Evolutionary conservation across 2,888 invertebrate species (phyloP).

Genomic region (Netelia fuscicornis): DNA sequence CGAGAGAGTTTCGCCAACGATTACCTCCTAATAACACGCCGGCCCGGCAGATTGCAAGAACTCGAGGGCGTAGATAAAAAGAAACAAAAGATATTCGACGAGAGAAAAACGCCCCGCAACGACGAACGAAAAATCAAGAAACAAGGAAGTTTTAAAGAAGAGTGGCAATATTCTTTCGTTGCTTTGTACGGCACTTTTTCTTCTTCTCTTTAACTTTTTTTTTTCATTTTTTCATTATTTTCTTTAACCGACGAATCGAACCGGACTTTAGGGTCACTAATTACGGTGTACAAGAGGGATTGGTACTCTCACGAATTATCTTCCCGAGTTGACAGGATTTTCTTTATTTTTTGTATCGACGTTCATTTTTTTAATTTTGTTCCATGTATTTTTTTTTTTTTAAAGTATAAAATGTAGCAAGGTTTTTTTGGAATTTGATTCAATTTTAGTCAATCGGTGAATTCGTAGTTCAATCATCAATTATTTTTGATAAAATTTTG

Average conservation of each 20-base stretch:
- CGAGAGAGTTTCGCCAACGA: constrained; percentile 49
- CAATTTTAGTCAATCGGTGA: too few species aligned
- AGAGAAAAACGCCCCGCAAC: constrained; percentile 15
- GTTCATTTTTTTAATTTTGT: too few species aligned
- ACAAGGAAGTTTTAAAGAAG: constrained; percentile 15
- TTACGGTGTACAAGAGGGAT: constrained; percentile 10
- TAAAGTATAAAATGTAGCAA: too few species aligned
- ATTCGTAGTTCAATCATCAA: too few species aligned
- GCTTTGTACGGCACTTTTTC: constrained; percentile 19
- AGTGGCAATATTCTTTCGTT: constrained; percentile 38
- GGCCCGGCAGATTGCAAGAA: constrained; percentile 47
- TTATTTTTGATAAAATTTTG: constrained; percentile 3
- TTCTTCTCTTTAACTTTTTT: not conserved
- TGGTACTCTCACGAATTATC: not conserved
- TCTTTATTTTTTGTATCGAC: too few species aligned
- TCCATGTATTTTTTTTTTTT: too few species aligned
- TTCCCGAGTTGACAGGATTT: too few species aligned
- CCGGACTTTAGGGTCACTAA: constrained; percentile 34
- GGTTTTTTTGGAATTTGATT: too few species aligned
- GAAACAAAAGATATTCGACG: constrained; percentile 11
- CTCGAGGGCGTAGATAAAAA: constrained; percentile 40
- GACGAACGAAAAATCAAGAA: constrained; percentile 28
- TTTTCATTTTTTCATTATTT: constrained; percentile 10
- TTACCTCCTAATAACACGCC: constrained; percentile 61
- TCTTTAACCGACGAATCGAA: constrained; percentile 4